phyloP scores from a whole-genome alignment of 1,140 invertebrate genomes.

The Zaprionus camerounensis region DNA sequence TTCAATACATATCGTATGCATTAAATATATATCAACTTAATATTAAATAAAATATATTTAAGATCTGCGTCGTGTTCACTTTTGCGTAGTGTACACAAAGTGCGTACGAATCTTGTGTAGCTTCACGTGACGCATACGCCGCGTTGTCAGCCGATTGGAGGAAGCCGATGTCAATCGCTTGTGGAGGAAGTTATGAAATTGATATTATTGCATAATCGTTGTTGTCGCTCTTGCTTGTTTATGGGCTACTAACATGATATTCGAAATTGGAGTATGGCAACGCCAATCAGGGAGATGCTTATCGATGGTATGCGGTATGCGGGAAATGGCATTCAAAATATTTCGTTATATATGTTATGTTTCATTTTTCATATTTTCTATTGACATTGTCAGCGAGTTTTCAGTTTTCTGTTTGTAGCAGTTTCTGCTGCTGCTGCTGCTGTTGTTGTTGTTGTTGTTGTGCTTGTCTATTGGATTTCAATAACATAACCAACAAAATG shows the following conservation, averaged over 20 bases:
- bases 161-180: conserved; percentile 37
- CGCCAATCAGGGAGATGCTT: not conserved
- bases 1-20: no score
- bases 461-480: conserved; percentile 39
- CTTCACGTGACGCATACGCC: conserved; percentile 56
- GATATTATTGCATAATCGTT: conserved; percentile 43
- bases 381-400: conserved; percentile 33
- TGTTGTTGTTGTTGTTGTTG: conserved; percentile 10
- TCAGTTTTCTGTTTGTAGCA: conserved; percentile 8
- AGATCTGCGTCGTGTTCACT: no score
- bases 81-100: not conserved
- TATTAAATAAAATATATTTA: no score
- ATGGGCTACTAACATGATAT: conserved; percentile 61
- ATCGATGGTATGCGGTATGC: not conserved
- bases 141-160: conserved; percentile 19
- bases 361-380: conserved; percentile 4
- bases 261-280: conserved; percentile 22
- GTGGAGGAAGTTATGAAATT: conserved; percentile 31
- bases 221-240: conserved; percentile 45
- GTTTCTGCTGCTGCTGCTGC: not conserved
- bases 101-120: not conserved
- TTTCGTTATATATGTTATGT: conserved; percentile 7
- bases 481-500: conserved; percentile 30
- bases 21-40: no score
- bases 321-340: conserved; percentile 7